Percentiles rank a stretch among this genome's conserved stretches.
These are phyloP conservation scores for Phylloscopus collybita DNA, from an alignment of 2,797 vertebrate genomes.

Conservation along the genomic window DNA sequence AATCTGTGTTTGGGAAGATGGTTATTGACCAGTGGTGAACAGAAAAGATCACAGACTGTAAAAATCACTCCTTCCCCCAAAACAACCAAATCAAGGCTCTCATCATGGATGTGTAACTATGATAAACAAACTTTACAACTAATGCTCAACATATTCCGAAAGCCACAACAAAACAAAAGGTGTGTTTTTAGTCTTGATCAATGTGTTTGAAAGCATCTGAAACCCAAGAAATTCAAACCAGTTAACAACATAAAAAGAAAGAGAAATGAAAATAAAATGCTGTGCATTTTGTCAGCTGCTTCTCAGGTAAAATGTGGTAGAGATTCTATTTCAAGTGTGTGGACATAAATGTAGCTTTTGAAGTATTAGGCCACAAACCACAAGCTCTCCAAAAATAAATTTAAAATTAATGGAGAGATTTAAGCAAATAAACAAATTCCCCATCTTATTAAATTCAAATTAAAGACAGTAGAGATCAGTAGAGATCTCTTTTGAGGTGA, in stretches of 20 bases:
- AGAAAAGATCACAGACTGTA: neutral
- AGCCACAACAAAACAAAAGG: neutral
- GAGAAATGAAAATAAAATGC: neutral
- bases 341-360: neutral
- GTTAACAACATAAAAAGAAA: neutral
- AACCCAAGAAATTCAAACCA: neutral
- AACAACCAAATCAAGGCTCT: neutral
- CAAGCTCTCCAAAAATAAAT: neutral
- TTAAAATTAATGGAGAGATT: neutral
- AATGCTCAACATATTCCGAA: neutral
- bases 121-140: neutral
- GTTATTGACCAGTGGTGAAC: neutral
- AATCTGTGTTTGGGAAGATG: neutral
- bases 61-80: neutral
- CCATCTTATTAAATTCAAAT: neutral
- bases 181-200: neutral
- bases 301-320: neutral
- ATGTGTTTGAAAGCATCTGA: neutral
- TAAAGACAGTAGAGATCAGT: neutral
- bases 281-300: neutral
- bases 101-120: neutral
- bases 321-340: neutral
- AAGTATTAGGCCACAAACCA: neutral
- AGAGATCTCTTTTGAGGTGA: neutral
- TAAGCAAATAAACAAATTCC: neutral